Conservation (phyloP, 2,888 invertebrate genomes). For the Drosophila pullipes region DNA sequence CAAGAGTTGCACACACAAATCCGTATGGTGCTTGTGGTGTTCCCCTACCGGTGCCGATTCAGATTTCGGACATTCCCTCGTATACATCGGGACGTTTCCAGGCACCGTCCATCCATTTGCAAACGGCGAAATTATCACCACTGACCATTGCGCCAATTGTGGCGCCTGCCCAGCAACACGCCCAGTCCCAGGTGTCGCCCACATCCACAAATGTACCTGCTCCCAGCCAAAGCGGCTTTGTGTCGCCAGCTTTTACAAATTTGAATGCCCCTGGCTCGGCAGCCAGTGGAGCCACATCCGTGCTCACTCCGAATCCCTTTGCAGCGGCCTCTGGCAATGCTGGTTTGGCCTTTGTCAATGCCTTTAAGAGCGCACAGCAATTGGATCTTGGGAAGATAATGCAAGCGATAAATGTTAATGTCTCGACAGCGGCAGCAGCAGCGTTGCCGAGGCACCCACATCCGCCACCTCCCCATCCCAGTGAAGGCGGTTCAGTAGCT, state of each 20-base stretch:
- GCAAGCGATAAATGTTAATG: conserved; percentile 72
- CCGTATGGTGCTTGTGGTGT: conserved; percentile 60
- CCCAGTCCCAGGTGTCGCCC: conserved; percentile 66
- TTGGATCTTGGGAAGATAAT: conserved; percentile 79
- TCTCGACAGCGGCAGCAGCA: conserved; percentile 27
- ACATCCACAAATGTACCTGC: conserved; percentile 80
- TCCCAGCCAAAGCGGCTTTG: conserved; percentile 74
- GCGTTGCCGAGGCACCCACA: conserved; percentile 34
- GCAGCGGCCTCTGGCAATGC: conserved; percentile 54
- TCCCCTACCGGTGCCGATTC: conserved; percentile 41
- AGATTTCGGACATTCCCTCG: conserved; percentile 52
- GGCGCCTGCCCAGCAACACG: conserved; percentile 22
- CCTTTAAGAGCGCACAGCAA: conserved; percentile 76
- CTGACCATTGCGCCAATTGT: conserved; percentile 59
- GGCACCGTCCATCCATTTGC: conserved; percentile 69
- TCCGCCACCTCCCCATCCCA: conserved; percentile 55
- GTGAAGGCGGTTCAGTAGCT: conserved; percentile 32
- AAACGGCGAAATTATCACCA: conserved; percentile 55
- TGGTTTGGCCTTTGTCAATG: conserved; percentile 61
- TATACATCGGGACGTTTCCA: conserved; percentile 78
- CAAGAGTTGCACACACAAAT: conserved; percentile 34
- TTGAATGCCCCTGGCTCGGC: conserved; percentile 47
- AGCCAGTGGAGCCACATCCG: conserved; percentile 59
- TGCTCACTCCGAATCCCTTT: conserved; percentile 81
- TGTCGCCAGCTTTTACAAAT: conserved; percentile 76